phyloP scores from a whole-genome alignment of 2,797 vertebrate species.

The Gephyroberyx darwinii region DNA sequence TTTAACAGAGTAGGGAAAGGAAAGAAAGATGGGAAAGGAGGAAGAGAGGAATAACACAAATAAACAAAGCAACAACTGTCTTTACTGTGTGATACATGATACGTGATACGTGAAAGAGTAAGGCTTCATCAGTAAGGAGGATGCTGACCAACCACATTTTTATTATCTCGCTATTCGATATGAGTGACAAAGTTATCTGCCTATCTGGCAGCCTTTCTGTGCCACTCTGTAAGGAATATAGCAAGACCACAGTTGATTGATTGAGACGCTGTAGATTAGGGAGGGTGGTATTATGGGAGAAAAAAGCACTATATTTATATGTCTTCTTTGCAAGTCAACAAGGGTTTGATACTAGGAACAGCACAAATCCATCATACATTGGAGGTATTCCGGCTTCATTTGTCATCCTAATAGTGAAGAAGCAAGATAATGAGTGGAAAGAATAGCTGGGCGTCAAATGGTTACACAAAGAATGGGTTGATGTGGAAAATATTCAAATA shows the following conservation, averaged over 20 bases:
- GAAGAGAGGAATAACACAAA: constrained; percentile 52
- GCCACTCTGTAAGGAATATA: not conserved
- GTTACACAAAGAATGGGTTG: constrained; percentile 31
- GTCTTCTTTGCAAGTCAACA: too few relatives aligned
- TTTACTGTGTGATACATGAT: constrained; percentile 40
- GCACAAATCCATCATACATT: not conserved
- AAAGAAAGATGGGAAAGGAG: constrained; percentile 47
- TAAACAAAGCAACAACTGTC: constrained; percentile 69
- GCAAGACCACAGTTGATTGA: too few relatives aligned
- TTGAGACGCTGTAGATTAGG: too few relatives aligned
- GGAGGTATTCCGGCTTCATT: not conserved
- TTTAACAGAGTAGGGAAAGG: constrained; percentile 56
- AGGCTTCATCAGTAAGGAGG: constrained; percentile 33
- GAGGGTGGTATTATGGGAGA: too few relatives aligned
- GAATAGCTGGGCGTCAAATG: constrained; percentile 5
- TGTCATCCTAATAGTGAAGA: constrained; percentile 5
- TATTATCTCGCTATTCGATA: not conserved
- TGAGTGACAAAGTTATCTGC: not conserved
- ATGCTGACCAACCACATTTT: constrained; percentile 27
- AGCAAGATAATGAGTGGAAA: constrained; percentile 42
- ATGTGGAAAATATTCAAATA: constrained; percentile 70
- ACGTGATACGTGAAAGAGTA: constrained; percentile 41
- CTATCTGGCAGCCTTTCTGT: constrained; percentile 4
- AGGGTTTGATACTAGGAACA: too few relatives aligned
- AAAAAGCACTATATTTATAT: too few relatives aligned